Percentiles rank a stretch among this genome's conserved stretches.
phyloP scores from a whole-genome alignment of 2,888 invertebrate genomes.

The Ellobium chinense region DNA sequence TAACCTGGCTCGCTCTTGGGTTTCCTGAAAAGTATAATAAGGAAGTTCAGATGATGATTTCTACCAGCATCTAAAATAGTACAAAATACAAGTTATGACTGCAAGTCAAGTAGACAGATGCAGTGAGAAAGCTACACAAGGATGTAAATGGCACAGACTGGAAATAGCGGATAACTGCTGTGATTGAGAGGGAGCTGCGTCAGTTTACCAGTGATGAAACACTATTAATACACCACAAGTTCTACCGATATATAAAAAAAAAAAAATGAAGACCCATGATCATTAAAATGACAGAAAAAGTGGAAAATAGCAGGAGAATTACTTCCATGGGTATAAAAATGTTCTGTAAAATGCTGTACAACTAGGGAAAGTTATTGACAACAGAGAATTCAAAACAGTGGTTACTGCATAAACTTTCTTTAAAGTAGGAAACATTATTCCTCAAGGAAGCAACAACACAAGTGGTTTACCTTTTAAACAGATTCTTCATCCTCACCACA shows the following conservation, averaged over 20 bases:
- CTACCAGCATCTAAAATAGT: too few species aligned
- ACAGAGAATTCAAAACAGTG: neutral
- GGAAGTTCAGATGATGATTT: too few species aligned
- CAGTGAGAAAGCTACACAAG: neutral
- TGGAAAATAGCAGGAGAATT: neutral
- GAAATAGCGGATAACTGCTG: neutral
- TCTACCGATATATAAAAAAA: neutral
- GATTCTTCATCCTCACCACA: neutral
- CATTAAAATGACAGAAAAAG: neutral
- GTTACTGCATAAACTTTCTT: neutral
- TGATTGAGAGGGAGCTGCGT: neutral
- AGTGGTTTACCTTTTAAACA: conserved; percentile 7
- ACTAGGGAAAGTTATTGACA: too few species aligned
- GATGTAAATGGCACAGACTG: neutral
- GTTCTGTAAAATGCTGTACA: too few species aligned
- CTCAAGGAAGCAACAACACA: neutral
- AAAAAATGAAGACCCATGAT: neutral
- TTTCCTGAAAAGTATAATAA: too few species aligned
- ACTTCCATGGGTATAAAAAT: neutral
- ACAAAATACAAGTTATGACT: too few species aligned
- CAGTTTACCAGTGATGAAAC: too few species aligned
- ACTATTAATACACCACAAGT: too few species aligned
- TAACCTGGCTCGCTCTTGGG: too few species aligned
- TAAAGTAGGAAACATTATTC: neutral
- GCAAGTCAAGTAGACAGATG: too few species aligned